Conservation (phyloP, 2,113 vertebrate genomes). For the Psophia crepitans region DNA sequence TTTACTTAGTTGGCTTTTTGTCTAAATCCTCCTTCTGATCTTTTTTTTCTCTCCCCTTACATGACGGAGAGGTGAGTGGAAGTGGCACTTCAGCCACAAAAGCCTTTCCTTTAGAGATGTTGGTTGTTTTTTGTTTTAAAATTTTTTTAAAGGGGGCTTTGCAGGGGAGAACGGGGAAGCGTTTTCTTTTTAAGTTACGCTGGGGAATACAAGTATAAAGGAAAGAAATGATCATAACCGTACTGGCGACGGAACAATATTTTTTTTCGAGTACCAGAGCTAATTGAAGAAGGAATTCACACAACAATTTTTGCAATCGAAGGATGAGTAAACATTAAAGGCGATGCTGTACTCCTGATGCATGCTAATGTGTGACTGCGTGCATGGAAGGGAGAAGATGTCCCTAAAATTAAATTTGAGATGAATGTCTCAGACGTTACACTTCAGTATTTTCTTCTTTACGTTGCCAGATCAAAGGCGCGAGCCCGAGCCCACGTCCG, state of each 20-base stretch:
- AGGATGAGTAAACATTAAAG: slow-evolving; percentile 61
- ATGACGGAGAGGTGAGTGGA: slow-evolving; percentile 35
- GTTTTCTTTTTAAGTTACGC: slow-evolving; percentile 8
- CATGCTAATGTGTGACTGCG: not conserved
- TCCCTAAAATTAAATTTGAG: not conserved
- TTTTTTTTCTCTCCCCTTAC: not conserved
- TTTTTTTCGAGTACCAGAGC: slow-evolving; percentile 9
- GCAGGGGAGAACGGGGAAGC: not conserved
- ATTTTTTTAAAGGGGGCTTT: slow-evolving; percentile 2
- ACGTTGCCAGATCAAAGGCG: not conserved
- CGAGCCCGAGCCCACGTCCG: not conserved
- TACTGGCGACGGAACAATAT: not conserved
- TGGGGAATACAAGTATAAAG: slow-evolving; percentile 52
- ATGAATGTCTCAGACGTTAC: not conserved
- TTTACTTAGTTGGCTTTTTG: slow-evolving; percentile 46
- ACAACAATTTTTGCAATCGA: slow-evolving; percentile 33
- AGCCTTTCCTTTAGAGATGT: not conserved
- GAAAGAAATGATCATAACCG: slow-evolving; percentile 33
- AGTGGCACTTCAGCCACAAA: slow-evolving; percentile 35
- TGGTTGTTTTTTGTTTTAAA: slow-evolving; percentile 38
- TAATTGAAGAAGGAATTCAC: slow-evolving; percentile 59
- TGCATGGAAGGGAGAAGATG: not conserved
- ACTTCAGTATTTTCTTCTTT: not conserved
- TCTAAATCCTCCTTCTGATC: slow-evolving; percentile 57
- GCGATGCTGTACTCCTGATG: not conserved